These are phyloP conservation scores for Eublepharis macularius DNA, from an alignment of 2,113 vertebrate species.

Conservation along the genomic window DNA sequence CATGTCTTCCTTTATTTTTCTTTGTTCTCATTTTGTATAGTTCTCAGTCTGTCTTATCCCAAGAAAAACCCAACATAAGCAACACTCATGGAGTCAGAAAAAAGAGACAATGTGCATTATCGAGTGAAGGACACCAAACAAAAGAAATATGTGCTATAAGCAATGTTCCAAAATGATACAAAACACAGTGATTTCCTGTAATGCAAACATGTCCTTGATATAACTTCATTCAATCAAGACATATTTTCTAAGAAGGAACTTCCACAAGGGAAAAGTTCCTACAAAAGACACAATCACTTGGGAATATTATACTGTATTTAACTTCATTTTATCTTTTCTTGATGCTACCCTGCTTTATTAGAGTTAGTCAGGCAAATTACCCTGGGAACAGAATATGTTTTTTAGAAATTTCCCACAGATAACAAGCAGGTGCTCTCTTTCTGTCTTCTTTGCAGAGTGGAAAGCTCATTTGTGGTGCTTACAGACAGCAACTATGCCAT, in stretches of 20 bases:
- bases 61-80: background rate
- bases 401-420: conserved; percentile 26
- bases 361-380: conserved; percentile 13
- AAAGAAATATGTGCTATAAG: background rate
- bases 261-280: background rate
- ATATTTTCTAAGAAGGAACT: conserved; percentile 22
- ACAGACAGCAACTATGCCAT: background rate
- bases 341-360: conserved; percentile 12
- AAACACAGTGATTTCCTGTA: conserved; percentile 1
- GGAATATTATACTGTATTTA: conserved; percentile 1
- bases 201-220: conserved; percentile 6
- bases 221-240: conserved; percentile 18
- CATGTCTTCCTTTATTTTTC: background rate
- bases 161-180: conserved; percentile 5
- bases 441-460: background rate
- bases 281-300: background rate
- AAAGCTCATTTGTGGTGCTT: conserved; percentile 2
- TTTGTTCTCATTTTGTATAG: background rate
- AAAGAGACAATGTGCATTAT: background rate
- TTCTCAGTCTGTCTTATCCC: background rate
- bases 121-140: background rate
- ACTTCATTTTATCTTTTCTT: conserved; percentile 7
- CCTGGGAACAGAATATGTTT: conserved; percentile 20
- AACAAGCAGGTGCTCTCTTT: conserved; percentile 20
- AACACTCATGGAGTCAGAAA: background rate